Percentiles rank a stretch among this genome's conserved stretches.
phyloP scores from a whole-genome alignment of 1,140 invertebrate species.

The Drosophila pectinifera region DNA sequence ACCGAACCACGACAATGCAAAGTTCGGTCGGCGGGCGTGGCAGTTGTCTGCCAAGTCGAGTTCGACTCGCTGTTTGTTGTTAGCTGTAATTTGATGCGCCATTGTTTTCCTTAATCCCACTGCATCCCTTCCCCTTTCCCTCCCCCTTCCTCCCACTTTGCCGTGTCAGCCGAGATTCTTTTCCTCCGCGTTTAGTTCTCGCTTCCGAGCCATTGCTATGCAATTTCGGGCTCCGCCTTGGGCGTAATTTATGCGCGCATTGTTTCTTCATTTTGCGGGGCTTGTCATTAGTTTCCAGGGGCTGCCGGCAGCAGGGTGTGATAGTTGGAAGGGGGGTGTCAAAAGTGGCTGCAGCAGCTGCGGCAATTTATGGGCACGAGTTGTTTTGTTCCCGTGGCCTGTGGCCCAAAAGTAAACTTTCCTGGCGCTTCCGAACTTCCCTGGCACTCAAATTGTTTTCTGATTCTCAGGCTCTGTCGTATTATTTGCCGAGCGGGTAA shows the following conservation, averaged over 20 bases:
- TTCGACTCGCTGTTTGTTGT: slow-evolving; percentile 62
- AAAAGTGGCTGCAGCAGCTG: slow-evolving; percentile 63
- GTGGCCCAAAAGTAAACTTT: slow-evolving; percentile 54
- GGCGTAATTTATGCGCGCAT: slow-evolving; percentile 78
- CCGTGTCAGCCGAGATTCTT: slow-evolving; percentile 67
- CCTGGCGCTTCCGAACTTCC: slow-evolving; percentile 29
- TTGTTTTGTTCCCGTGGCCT: slow-evolving; percentile 52
- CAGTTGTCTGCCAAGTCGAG: slow-evolving; percentile 55
- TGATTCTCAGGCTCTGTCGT: slow-evolving; percentile 25
- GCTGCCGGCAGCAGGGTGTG: neutral
- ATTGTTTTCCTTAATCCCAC: slow-evolving; percentile 75
- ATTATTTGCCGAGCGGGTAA: slow-evolving; percentile 22
- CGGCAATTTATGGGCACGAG: slow-evolving; percentile 64
- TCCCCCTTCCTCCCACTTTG: slow-evolving; percentile 27
- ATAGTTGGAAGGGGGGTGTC: slow-evolving; percentile 9
- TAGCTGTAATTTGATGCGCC: slow-evolving; percentile 78
- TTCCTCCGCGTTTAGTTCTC: slow-evolving; percentile 56
- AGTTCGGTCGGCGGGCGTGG: slow-evolving; percentile 59
- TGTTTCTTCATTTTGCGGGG: slow-evolving; percentile 75
- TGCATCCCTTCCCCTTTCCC: slow-evolving; percentile 9
- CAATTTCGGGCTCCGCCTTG: slow-evolving; percentile 60
- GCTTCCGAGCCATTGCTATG: slow-evolving; percentile 71
- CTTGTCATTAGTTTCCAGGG: slow-evolving; percentile 68
- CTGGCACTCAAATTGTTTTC: slow-evolving; percentile 51
- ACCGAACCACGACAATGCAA: slow-evolving; percentile 74